phyloP scores from a whole-genome alignment of 2,888 invertebrate species.

The Sinhomidia bicolor region DNA sequence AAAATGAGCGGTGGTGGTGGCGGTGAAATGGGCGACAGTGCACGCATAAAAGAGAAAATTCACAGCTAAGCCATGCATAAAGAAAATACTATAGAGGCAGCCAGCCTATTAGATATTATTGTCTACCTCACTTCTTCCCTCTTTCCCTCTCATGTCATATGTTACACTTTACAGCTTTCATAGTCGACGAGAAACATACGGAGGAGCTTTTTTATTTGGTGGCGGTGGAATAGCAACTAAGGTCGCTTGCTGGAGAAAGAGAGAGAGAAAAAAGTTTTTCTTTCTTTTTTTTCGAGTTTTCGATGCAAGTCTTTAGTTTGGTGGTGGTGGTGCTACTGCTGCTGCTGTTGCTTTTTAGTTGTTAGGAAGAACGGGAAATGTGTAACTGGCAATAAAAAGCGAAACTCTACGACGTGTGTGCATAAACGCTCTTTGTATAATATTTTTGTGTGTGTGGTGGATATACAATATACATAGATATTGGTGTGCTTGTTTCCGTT shows the following conservation, averaged over 20 bases:
- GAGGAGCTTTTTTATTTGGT: background rate
- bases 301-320: background rate
- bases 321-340: too few relatives aligned
- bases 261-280: constrained; percentile 16
- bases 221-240: background rate
- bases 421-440: constrained; percentile 36
- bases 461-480: background rate
- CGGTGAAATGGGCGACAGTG: constrained; percentile 23
- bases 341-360: constrained; percentile 31
- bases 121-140: constrained; percentile 69
- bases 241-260: background rate
- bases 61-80: constrained; percentile 53
- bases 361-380: constrained; percentile 15
- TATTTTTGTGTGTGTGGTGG: background rate
- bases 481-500: constrained; percentile 26
- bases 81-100: constrained; percentile 23
- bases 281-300: background rate
- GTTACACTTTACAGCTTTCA: constrained; percentile 33
- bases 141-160: too few relatives aligned
- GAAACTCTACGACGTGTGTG: background rate
- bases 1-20: constrained; percentile 25
- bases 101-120: constrained; percentile 58
- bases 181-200: constrained; percentile 38
- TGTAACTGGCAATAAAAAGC: constrained; percentile 57
- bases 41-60: constrained; percentile 51